Conservation (phyloP, 2,888 invertebrate species). For the Heliconius erato region DNA sequence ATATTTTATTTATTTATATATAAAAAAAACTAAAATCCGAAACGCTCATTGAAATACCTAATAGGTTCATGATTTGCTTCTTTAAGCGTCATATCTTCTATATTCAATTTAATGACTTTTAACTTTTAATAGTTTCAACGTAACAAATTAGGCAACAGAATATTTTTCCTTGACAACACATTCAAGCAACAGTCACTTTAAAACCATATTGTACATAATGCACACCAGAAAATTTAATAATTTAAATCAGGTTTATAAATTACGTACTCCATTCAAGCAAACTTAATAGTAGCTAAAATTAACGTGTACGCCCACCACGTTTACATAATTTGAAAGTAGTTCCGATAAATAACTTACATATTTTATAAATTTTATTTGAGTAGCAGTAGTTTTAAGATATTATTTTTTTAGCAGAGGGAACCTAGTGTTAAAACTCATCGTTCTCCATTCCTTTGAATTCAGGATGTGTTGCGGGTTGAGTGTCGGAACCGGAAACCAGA, state of each 20-base stretch:
- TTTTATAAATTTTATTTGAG: neutral
- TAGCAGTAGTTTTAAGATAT: neutral
- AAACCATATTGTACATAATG: neutral
- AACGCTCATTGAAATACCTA: too few species aligned
- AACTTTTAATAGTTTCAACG: too few species aligned
- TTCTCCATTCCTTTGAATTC: neutral
- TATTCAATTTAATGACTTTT: too few species aligned
- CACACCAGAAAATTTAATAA: neutral
- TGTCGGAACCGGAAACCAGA: neutral
- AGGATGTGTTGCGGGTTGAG: neutral
- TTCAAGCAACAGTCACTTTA: neutral
- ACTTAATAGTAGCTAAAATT: neutral
- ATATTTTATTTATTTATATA: too few species aligned
- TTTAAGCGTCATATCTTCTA: too few species aligned
- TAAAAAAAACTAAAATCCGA: too few species aligned
- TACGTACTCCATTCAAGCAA: conserved; percentile 15
- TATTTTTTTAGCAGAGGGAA: neutral
- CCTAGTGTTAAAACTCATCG: neutral
- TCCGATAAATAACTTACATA: neutral
- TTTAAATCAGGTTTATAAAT: conserved; percentile 15
- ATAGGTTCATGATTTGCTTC: too few species aligned
- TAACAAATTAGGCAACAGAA: too few species aligned
- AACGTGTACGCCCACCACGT: neutral
- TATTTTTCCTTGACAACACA: neutral
- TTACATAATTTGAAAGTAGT: conserved; percentile 25